Percentiles rank a stretch among this genome's conserved stretches.
These are phyloP conservation scores for Stenurella melanura DNA, from an alignment of 2,888 invertebrate species.

Conservation along the genomic window DNA sequence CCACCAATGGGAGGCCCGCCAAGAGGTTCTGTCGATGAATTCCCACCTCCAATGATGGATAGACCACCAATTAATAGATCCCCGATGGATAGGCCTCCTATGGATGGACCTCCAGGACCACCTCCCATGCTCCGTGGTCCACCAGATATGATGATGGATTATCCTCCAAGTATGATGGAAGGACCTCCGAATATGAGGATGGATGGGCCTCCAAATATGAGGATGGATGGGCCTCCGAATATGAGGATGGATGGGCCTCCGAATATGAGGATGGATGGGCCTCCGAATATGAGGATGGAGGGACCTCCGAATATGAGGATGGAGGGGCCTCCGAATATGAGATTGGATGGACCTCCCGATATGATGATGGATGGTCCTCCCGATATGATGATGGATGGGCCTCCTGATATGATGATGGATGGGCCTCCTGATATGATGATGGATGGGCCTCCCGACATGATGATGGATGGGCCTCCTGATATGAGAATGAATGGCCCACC, in stretches of 20 bases:
- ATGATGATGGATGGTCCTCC: conserved; percentile 34
- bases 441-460: conserved; percentile 27
- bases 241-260: conserved; percentile 48
- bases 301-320: conserved; percentile 36
- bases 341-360: conserved; percentile 39
- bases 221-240: conserved; percentile 32
- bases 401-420: conserved; percentile 50
- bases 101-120: conserved; percentile 20
- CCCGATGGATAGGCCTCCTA: neutral
- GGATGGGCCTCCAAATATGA: conserved; percentile 42
- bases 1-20: conserved; percentile 19
- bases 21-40: conserved; percentile 14
- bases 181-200: conserved; percentile 35
- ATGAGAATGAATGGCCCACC: conserved; percentile 43
- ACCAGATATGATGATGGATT: conserved; percentile 35
- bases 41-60: conserved; percentile 30
- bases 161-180: conserved; percentile 29
- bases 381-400: conserved; percentile 47
- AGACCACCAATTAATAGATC: neutral
- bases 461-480: conserved; percentile 37
- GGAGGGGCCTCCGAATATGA: conserved; percentile 44
- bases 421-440: conserved; percentile 40
- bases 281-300: conserved; percentile 36
- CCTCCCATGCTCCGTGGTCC: conserved; percentile 38
- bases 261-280: conserved; percentile 45